These are phyloP conservation scores for Scolopax rusticola DNA, from an alignment of 2,797 vertebrate species.

Conservation along the genomic window DNA sequence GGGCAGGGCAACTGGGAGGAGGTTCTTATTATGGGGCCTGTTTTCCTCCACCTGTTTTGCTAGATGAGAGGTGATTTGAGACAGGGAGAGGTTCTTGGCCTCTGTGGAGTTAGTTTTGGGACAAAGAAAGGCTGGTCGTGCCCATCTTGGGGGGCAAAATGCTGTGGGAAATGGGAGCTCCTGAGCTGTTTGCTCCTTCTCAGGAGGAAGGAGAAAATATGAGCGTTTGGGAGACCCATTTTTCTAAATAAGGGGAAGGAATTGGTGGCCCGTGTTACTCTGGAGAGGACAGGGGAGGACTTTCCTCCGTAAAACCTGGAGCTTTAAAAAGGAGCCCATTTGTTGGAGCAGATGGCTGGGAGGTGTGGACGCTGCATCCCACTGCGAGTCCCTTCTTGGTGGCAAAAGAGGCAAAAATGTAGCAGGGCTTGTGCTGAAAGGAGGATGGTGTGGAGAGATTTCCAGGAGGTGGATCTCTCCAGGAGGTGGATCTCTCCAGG, in stretches of 20 bases:
- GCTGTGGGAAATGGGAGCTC: neutral
- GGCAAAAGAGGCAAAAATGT: neutral
- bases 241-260: neutral
- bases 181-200: neutral
- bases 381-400: neutral
- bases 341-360: neutral
- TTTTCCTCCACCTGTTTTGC: neutral
- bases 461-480: too few relatives aligned
- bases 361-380: neutral
- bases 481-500: neutral
- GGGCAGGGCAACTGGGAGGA: neutral
- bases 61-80: neutral
- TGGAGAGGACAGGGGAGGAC: neutral
- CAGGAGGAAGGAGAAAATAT: neutral
- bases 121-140: neutral
- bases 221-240: neutral
- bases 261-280: neutral
- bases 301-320: neutral
- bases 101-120: neutral
- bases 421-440: neutral
- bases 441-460: too few relatives aligned
- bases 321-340: neutral
- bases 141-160: neutral
- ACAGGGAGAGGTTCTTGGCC: neutral
- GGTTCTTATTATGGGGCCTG: rapidly evolving